A percentile compares a stretch with the other conserved stretches of the same genome.
Conservation (phyloP, 2,113 vertebrate species). For the Puffinus mauretanicus region DNA sequence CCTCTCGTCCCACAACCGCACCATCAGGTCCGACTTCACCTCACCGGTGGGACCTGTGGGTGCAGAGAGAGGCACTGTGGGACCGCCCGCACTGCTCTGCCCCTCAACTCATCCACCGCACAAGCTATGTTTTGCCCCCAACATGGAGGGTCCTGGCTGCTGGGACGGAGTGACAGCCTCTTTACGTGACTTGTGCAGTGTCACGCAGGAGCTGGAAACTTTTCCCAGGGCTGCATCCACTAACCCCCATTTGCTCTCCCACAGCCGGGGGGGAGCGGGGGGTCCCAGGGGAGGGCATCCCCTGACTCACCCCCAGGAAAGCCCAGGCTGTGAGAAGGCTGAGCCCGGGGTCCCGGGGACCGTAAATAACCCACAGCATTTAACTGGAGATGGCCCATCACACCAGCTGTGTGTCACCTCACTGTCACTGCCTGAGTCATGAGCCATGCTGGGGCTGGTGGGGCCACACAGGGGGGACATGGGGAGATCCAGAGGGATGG, state of each 20-base stretch:
- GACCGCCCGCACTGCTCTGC: background rate
- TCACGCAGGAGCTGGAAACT: background rate
- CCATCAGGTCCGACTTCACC: constrained; percentile 74
- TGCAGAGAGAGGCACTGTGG: background rate
- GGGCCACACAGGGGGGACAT: background rate
- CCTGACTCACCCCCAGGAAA: constrained; percentile 44
- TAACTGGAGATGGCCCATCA: background rate
- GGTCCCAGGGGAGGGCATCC: constrained; percentile 9
- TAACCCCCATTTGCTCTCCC: background rate
- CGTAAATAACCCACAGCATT: background rate
- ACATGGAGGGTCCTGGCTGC: background rate
- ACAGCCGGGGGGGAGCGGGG: background rate
- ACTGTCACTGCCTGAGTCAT: constrained; percentile 43
- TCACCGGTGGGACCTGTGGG: constrained; percentile 7
- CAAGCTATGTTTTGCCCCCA: background rate
- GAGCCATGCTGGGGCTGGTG: background rate
- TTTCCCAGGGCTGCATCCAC: constrained; percentile 21
- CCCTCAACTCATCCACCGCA: background rate
- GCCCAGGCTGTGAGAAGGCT: constrained; percentile 32
- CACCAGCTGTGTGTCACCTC: background rate
- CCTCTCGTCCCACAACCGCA: constrained; percentile 35
- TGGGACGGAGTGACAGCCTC: background rate
- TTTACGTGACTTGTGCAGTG: background rate
- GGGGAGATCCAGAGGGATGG: background rate
- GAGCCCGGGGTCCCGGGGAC: background rate